A percentile compares a stretch with the other conserved stretches of the same genome.
Evolutionary conservation across 2,888 invertebrate genomes (phyloP).

Genomic region (Thysanoteuthis rhombus): DNA sequence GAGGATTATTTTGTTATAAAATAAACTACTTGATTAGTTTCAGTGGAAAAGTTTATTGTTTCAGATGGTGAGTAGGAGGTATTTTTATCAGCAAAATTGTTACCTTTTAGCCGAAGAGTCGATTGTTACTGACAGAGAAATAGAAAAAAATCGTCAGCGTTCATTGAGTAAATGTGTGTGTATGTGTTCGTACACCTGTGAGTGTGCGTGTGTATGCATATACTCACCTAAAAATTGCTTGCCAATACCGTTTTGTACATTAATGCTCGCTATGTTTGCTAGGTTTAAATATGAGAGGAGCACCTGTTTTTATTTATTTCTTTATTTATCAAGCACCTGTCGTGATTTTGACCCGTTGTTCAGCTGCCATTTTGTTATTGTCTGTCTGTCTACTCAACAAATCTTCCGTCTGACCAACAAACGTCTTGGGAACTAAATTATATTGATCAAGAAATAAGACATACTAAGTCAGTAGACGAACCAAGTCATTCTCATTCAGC

Average conservation of each 20-base stretch:
- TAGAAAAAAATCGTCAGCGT: no score
- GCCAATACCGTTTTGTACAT: not conserved
- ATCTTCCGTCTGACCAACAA: not conserved
- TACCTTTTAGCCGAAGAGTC: no score
- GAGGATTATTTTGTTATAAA: no score
- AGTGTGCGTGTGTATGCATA: not conserved
- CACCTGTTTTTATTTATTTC: not conserved
- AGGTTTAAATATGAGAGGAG: not conserved
- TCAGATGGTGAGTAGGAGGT: no score
- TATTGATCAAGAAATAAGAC: not conserved
- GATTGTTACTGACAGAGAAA: no score
- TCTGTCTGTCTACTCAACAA: not conserved
- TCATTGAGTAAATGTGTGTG: no score
- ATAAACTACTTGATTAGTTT: no score
- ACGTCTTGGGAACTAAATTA: not conserved
- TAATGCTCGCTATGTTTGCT: not conserved
- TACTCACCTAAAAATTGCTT: not conserved
- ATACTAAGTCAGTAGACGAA: no score
- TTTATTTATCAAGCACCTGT: not conserved
- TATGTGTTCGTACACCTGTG: not conserved
- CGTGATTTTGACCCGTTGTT: not conserved
- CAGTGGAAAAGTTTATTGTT: no score
- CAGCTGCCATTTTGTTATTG: not conserved
- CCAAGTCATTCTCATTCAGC: not conserved
- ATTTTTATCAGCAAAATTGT: no score